A percentile compares a stretch with the other conserved stretches of the same genome.
Conservation (phyloP, 2,888 invertebrate genomes). For the Cryptocephalus primarius region DNA sequence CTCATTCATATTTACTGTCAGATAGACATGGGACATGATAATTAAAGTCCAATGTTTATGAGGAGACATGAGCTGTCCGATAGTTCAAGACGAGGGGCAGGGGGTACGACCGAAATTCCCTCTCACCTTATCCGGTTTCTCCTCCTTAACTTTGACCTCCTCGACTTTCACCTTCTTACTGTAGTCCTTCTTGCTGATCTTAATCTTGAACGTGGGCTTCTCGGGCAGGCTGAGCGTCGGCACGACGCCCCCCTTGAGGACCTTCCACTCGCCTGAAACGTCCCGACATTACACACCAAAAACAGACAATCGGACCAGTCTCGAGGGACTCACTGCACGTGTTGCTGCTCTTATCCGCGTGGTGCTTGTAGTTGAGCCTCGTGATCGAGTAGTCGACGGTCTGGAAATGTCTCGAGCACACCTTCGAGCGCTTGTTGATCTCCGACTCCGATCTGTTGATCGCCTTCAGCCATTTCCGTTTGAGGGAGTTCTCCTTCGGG, state of each 20-base stretch:
- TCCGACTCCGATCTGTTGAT: slow-evolving; percentile 39
- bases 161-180: slow-evolving; percentile 13
- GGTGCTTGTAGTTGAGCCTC: slow-evolving; percentile 11
- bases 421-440: slow-evolving; percentile 12
- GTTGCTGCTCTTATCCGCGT: slow-evolving; percentile 7
- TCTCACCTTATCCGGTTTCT: slow-evolving; percentile 6
- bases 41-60: too few relatives aligned
- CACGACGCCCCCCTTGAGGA: slow-evolving; percentile 12
- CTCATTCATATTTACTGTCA: too few relatives aligned
- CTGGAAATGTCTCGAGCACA: slow-evolving; percentile 14
- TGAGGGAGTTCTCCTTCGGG: slow-evolving; percentile 24
- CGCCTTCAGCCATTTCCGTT: slow-evolving; percentile 40
- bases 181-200: slow-evolving; percentile 14
- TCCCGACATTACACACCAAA: slow-evolving; percentile 9
- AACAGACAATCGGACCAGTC: background rate
- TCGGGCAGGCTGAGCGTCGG: slow-evolving; percentile 11
- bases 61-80: too few relatives aligned
- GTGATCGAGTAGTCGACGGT: slow-evolving; percentile 11
- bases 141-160: slow-evolving; percentile 11
- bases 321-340: background rate
- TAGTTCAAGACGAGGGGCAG: too few relatives aligned
- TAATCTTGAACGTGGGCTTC: slow-evolving; percentile 15
- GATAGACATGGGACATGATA: too few relatives aligned
- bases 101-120: too few relatives aligned
- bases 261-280: slow-evolving; percentile 14